Evolutionary conservation across 2,113 vertebrate genomes (phyloP).

Genomic region (Chinchilla lanigera): DNA sequence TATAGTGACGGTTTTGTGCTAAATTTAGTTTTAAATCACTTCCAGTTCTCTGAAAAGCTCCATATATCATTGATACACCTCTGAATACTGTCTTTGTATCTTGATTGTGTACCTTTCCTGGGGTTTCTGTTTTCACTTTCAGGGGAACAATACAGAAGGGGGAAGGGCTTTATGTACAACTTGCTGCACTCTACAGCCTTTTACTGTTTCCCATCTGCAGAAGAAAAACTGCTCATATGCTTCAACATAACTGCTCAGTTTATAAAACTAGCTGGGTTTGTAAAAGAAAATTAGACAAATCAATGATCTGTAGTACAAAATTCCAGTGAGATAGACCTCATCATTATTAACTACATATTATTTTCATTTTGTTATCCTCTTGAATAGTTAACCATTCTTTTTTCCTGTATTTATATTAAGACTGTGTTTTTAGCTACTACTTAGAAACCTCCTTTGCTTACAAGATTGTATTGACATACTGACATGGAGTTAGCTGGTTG

Average conservation of each 20-base stretch:
- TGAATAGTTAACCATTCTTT: neutral
- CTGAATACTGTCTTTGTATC: neutral
- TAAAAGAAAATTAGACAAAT: neutral
- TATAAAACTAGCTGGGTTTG: neutral
- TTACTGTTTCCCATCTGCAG: neutral
- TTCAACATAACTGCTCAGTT: neutral
- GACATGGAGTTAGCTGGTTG: neutral
- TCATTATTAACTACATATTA: neutral
- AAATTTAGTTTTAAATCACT: slow-evolving; percentile 40
- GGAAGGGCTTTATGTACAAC: neutral
- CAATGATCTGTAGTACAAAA: neutral
- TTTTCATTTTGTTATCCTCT: neutral
- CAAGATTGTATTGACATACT: neutral
- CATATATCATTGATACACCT: neutral
- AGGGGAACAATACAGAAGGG: neutral
- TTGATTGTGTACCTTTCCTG: neutral
- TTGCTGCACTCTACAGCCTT: neutral
- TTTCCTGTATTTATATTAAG: neutral
- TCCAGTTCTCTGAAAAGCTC: neutral
- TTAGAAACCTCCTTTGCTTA: neutral
- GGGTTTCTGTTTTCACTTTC: slow-evolving; percentile 21
- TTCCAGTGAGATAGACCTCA: neutral
- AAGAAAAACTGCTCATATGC: neutral
- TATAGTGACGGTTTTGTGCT: neutral
- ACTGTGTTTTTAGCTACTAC: neutral